These are phyloP conservation scores for Cyclophora punctaria DNA, from an alignment of 2,888 invertebrate genomes.

Conservation along the genomic window DNA sequence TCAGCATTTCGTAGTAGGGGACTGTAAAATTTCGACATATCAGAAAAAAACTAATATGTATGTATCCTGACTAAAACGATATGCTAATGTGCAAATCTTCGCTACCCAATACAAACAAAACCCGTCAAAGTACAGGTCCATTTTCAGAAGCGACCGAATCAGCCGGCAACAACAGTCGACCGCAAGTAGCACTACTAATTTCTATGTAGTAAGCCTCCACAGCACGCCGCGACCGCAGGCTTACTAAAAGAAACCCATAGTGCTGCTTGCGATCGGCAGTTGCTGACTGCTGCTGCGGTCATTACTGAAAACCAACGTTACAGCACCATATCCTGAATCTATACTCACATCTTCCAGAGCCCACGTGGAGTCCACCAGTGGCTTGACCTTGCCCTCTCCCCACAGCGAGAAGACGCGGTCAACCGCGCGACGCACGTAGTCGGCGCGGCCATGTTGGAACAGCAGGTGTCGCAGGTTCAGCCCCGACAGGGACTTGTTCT, in stretches of 20 bases:
- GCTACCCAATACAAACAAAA: too few relatives aligned
- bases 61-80: too few relatives aligned
- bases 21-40: too few relatives aligned
- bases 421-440: constrained; percentile 81
- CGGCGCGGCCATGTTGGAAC: constrained; percentile 84
- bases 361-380: constrained; percentile 89
- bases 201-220: too few relatives aligned
- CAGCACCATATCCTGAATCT: neutral
- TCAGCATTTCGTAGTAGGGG: too few relatives aligned
- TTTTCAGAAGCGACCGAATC: too few relatives aligned
- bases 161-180: too few relatives aligned
- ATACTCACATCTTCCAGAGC: constrained; percentile 87
- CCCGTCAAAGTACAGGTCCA: too few relatives aligned
- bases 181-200: too few relatives aligned
- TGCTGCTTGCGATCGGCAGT: neutral
- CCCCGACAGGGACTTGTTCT: constrained; percentile 89
- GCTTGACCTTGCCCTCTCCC: constrained; percentile 86
- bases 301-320: too few relatives aligned
- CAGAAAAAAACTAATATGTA: too few relatives aligned
- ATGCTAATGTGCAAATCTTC: too few relatives aligned
- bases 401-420: constrained; percentile 84
- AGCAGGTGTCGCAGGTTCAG: constrained; percentile 89
- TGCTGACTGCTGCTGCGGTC: neutral
- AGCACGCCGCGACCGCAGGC: neutral
- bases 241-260: constrained; percentile 12